These are phyloP conservation scores for Oscheius myriophilus DNA, from an alignment of 2,888 invertebrate genomes.

Conservation along the genomic window DNA sequence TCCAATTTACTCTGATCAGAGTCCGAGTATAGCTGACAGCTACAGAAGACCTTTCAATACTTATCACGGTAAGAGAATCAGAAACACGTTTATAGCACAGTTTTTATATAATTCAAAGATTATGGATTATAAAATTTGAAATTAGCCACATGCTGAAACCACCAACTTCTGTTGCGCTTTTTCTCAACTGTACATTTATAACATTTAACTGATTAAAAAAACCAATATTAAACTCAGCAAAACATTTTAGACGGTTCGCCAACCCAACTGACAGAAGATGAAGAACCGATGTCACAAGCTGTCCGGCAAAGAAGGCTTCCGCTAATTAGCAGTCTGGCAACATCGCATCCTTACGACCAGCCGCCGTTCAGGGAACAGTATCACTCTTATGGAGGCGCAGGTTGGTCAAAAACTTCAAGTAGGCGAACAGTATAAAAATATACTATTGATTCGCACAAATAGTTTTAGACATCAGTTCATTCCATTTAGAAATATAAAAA, in stretches of 20 bases:
- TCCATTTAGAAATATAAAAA: too few relatives aligned
- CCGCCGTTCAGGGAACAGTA: conserved; percentile 21
- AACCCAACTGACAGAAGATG: conserved; percentile 52
- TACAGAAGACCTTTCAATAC: conserved; percentile 35
- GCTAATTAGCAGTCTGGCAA: conserved; percentile 50
- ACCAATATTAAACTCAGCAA: too few relatives aligned
- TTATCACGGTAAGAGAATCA: conserved; percentile 9
- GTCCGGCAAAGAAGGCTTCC: conserved; percentile 51
- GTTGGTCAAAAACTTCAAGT: too few relatives aligned
- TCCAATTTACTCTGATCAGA: conserved; percentile 57
- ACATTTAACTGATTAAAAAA: too few relatives aligned
- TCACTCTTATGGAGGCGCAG: conserved; percentile 4
- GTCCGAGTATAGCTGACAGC: conserved; percentile 49
- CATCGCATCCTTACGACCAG: conserved; percentile 40
- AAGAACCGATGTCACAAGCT: conserved; percentile 55
- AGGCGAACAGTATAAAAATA: too few relatives aligned
- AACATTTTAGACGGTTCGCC: conserved; percentile 37
- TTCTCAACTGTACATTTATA: too few relatives aligned
- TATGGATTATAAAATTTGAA: too few relatives aligned
- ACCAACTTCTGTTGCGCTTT: too few relatives aligned
- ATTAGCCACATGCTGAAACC: too few relatives aligned
- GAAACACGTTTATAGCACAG: too few relatives aligned
- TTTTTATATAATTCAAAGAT: background rate
- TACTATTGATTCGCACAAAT: too few relatives aligned
- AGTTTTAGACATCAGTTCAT: too few relatives aligned